A percentile compares a stretch with the other conserved stretches of the same genome.
These are phyloP conservation scores for Etheostoma cragini DNA, from an alignment of 2,113 vertebrate genomes.

Conservation along the genomic window DNA sequence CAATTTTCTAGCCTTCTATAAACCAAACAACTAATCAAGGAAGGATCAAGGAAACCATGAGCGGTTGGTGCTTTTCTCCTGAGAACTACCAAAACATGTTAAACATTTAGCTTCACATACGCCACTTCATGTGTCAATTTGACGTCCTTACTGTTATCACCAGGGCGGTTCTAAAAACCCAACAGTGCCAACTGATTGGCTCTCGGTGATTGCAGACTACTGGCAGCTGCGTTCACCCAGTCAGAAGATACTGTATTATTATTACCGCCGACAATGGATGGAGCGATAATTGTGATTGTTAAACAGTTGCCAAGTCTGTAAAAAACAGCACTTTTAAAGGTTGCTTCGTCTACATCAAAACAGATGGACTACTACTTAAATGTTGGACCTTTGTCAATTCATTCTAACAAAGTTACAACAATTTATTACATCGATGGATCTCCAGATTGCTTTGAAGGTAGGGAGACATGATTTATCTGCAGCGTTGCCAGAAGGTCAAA, in stretches of 20 bases:
- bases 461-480: neutral
- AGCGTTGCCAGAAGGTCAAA: too few relatives aligned
- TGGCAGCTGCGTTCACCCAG: constrained; percentile 2
- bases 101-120: neutral
- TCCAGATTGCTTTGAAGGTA: neutral
- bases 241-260: neutral
- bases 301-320: neutral
- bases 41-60: too few relatives aligned
- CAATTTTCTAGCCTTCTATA: too few relatives aligned
- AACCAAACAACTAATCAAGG: too few relatives aligned
- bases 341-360: neutral
- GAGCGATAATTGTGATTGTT: neutral
- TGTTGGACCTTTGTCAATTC: neutral
- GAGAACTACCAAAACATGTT: neutral
- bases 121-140: neutral
- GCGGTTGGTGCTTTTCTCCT: neutral
- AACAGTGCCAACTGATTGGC: neutral
- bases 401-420: neutral
- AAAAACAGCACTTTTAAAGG: neutral
- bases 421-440: neutral
- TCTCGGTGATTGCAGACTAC: neutral
- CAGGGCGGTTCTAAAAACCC: neutral
- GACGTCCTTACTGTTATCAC: neutral
- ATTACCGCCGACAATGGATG: neutral
- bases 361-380: neutral